Evolutionary conservation across 2,797 vertebrate species (phyloP).

Genomic region (Phaenicophaeus curvirostris): DNA sequence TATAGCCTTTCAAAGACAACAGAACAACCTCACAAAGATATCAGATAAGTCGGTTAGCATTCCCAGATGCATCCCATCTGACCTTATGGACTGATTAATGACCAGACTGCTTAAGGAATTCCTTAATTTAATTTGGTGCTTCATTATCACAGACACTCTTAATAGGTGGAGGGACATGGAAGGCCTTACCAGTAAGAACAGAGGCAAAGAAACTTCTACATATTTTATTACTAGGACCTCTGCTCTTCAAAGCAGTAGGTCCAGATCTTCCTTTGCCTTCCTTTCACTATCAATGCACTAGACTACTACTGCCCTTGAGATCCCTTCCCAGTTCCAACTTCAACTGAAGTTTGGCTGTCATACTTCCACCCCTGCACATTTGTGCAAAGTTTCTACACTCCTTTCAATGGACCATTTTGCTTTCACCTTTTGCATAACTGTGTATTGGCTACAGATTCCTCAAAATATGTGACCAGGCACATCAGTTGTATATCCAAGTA

Average conservation of each 20-base stretch:
- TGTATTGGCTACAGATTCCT: not conserved
- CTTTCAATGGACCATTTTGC: not conserved
- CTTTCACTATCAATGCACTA: not conserved
- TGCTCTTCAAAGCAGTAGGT: not conserved
- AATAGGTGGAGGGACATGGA: too few species aligned
- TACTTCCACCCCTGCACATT: not conserved
- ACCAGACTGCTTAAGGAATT: not conserved
- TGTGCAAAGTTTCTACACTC: not conserved
- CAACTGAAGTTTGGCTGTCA: not conserved
- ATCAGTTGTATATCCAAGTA: not conserved
- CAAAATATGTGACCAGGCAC: rapidly evolving
- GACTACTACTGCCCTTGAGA: not conserved
- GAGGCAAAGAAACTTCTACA: not conserved
- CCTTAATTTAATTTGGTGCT: not conserved
- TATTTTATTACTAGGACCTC: not conserved
- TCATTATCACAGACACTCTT: too few species aligned
- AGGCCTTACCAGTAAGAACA: not conserved
- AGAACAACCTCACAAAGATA: not conserved
- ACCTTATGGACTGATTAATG: not conserved
- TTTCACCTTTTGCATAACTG: not conserved
- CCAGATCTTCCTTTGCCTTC: not conserved
- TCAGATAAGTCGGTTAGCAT: not conserved
- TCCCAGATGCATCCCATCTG: not conserved
- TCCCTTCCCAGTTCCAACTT: not conserved
- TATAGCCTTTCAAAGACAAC: not conserved